Evolutionary conservation across 1,140 invertebrate species (phyloP).

Genomic region (Marisa cornuarietis): DNA sequence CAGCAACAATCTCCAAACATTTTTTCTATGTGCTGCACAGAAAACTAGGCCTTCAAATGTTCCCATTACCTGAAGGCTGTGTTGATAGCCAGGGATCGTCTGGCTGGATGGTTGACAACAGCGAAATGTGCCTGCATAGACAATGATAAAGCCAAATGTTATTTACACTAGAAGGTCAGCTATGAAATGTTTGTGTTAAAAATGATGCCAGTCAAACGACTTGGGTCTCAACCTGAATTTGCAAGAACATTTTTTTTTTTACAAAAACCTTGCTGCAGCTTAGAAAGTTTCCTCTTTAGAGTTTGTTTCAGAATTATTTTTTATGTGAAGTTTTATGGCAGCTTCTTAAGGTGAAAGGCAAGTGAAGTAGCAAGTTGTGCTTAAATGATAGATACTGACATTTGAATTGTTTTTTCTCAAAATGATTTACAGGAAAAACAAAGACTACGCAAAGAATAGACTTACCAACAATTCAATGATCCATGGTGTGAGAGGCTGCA

Average conservation of each 20-base stretch:
- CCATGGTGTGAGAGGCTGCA: slow-evolving; percentile 93
- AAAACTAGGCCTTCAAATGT: not conserved
- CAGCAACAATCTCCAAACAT: not conserved
- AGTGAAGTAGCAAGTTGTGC: too few species aligned
- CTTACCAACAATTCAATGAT: slow-evolving; percentile 89
- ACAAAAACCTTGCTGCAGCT: too few species aligned
- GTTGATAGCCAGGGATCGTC: slow-evolving; percentile 92
- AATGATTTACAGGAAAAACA: not conserved
- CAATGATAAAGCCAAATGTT: not conserved
- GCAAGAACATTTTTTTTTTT: too few species aligned
- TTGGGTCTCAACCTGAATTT: not conserved
- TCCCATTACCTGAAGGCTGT: slow-evolving; percentile 76
- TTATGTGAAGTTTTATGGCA: too few species aligned
- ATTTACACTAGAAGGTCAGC: not conserved
- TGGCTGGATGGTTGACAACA: slow-evolving; percentile 94
- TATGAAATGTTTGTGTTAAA: not conserved
- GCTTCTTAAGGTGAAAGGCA: too few species aligned
- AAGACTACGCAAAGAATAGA: not conserved
- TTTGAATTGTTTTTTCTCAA: not conserved
- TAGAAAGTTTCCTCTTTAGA: too few species aligned
- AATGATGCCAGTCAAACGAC: not conserved
- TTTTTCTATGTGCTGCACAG: not conserved
- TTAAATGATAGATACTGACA: too few species aligned
- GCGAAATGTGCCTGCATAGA: slow-evolving; percentile 85
- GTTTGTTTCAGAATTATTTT: too few species aligned